These are phyloP conservation scores for Drosophila nr. fundita DNA, from an alignment of 2,888 invertebrate species.

Conservation along the genomic window DNA sequence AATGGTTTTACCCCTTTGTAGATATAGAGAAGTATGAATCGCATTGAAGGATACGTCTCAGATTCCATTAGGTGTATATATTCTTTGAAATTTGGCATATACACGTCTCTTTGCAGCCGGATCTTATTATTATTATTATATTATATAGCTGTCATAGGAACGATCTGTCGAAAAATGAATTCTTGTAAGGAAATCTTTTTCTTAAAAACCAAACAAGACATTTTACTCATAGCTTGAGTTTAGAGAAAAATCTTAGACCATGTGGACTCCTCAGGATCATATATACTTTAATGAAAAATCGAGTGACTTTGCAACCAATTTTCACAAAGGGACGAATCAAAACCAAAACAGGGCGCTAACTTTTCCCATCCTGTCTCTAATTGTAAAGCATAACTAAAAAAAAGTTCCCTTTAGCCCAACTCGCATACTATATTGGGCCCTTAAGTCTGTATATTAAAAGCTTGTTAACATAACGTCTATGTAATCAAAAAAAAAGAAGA, in stretches of 20 bases:
- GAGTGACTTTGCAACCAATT: background rate
- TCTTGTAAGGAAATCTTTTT: background rate
- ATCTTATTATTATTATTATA: background rate
- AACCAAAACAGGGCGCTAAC: background rate
- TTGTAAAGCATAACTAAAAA: background rate
- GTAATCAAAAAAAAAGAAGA: background rate
- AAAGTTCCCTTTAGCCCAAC: background rate
- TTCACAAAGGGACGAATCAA: background rate
- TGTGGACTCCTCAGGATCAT: background rate
- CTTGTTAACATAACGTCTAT: slow-evolving; percentile 7
- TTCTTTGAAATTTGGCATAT: background rate
- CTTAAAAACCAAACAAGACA: background rate
- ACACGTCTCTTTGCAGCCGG: background rate
- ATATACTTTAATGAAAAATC: background rate
- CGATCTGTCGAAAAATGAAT: background rate
- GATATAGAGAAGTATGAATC: background rate
- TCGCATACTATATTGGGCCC: background rate
- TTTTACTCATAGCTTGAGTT: background rate
- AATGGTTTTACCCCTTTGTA: background rate
- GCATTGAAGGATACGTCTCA: background rate
- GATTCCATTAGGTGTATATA: background rate
- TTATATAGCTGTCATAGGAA: background rate
- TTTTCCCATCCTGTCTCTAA: background rate
- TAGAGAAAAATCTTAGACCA: background rate
- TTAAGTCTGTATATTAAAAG: slow-evolving; percentile 4